Evolutionary conservation across 2,888 invertebrate genomes (phyloP).

Genomic region (Prosopocoilus inquinatus): DNA sequence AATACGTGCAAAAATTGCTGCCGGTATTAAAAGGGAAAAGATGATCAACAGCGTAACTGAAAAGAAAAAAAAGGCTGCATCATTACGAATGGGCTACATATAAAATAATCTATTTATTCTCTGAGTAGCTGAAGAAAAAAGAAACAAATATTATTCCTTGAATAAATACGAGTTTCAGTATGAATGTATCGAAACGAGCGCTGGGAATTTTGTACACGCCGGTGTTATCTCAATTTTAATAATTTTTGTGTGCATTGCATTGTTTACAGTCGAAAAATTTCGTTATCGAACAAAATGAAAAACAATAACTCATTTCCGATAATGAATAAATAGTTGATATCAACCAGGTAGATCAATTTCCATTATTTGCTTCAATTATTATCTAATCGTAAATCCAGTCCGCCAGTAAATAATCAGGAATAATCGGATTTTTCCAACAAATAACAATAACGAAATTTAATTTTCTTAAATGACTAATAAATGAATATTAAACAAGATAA

Average conservation of each 20-base stretch:
- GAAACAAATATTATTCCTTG: background rate
- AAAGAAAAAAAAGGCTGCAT: slow-evolving; percentile 30
- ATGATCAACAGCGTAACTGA: slow-evolving; percentile 56
- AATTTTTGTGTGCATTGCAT: background rate
- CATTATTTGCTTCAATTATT: too few species aligned
- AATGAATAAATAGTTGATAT: background rate
- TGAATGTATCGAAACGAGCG: too few species aligned
- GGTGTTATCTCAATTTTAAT: background rate
- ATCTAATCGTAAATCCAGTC: too few species aligned
- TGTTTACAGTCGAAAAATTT: background rate
- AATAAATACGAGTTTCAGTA: background rate
- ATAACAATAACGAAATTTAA: too few species aligned
- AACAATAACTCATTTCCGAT: background rate
- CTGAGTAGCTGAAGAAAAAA: background rate
- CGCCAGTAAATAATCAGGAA: too few species aligned
- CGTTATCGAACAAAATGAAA: too few species aligned
- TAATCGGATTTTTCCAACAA: too few species aligned
- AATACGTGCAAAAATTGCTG: slow-evolving; percentile 68
- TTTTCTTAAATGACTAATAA: too few species aligned
- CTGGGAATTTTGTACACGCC: too few species aligned
- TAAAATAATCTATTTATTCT: background rate
- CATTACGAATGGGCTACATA: slow-evolving; percentile 6
- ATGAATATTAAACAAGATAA: too few species aligned
- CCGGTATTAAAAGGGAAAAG: slow-evolving; percentile 73
- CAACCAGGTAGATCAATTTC: too few species aligned